phyloP scores from a whole-genome alignment of 1,140 invertebrate species.

The Orius insidiosus region DNA sequence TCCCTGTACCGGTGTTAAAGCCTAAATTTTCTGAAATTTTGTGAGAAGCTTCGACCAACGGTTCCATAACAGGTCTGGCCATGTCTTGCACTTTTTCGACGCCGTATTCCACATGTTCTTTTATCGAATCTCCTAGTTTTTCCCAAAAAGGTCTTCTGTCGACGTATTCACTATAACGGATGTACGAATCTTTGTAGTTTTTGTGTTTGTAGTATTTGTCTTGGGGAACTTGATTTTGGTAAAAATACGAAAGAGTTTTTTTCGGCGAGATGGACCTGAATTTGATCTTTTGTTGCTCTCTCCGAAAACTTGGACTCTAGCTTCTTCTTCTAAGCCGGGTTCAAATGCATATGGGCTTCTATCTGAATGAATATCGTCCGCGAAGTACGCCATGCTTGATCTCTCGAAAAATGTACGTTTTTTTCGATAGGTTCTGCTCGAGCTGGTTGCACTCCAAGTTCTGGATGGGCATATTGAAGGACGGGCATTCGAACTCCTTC shows the following conservation, averaged over 20 bases:
- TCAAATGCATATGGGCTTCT: constrained; percentile 26
- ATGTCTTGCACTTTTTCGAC: constrained; percentile 49
- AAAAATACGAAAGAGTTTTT: constrained; percentile 23
- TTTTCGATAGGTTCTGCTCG: constrained; percentile 25
- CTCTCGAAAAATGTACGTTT: constrained; percentile 23
- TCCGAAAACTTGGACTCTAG: constrained; percentile 29
- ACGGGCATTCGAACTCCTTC: constrained; percentile 51
- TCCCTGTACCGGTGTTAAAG: constrained; percentile 28
- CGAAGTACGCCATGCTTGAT: constrained; percentile 22
- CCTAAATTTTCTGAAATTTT: constrained; percentile 60
- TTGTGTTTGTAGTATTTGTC: constrained; percentile 20
- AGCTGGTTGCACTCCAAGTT: constrained; percentile 53
- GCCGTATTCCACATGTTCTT: constrained; percentile 47
- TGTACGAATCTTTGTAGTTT: constrained; percentile 21
- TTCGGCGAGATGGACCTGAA: constrained; percentile 21
- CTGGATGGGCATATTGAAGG: constrained; percentile 58
- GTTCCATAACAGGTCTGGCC: constrained; percentile 50
- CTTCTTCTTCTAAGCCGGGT: constrained; percentile 21
- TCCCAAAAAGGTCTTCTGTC: constrained; percentile 48
- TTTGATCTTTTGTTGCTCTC: constrained; percentile 25
- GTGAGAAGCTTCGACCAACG: constrained; percentile 53
- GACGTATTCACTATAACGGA: constrained; percentile 25
- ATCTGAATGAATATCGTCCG: constrained; percentile 26
- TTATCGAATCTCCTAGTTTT: constrained; percentile 48
- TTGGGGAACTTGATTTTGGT: constrained; percentile 13